A percentile compares a stretch with the other conserved stretches of the same genome.
These are phyloP conservation scores for Gila robusta DNA, from an alignment of 2,797 vertebrate genomes.

Conservation along the genomic window DNA sequence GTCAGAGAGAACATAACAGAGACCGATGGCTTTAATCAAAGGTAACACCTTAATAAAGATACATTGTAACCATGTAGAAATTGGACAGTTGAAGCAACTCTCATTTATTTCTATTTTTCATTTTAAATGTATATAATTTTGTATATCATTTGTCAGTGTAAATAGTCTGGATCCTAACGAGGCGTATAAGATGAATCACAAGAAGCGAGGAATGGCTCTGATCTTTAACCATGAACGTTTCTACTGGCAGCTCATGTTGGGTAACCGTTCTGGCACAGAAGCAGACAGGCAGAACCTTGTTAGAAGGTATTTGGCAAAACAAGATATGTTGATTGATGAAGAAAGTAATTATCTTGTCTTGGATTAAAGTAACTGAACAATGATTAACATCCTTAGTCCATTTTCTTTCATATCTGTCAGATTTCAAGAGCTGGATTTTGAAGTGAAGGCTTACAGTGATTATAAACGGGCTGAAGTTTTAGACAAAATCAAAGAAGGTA, in stretches of 20 bases:
- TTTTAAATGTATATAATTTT: background rate
- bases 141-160: constrained; percentile 54
- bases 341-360: background rate
- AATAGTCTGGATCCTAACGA: constrained; percentile 79
- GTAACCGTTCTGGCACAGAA: constrained; percentile 80
- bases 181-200: constrained; percentile 90
- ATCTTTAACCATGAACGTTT: constrained; percentile 96
- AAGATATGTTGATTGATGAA: background rate
- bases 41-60: constrained; percentile 72
- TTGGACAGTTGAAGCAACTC: background rate
- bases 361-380: background rate
- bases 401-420: constrained; percentile 65
- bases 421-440: constrained; percentile 86
- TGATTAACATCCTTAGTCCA: background rate
- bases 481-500: constrained; percentile 82
- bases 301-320: constrained; percentile 75
- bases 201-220: constrained; percentile 86
- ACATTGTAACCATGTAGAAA: background rate
- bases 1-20: constrained; percentile 78
- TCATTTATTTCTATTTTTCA: background rate
- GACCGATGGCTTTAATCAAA: constrained; percentile 75
- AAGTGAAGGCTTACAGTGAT: constrained; percentile 84
- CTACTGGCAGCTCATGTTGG: constrained; percentile 82
- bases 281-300: constrained; percentile 83
- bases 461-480: constrained; percentile 78